phyloP scores from a whole-genome alignment of 1,140 invertebrate genomes.

The Archivesica marissinica region DNA sequence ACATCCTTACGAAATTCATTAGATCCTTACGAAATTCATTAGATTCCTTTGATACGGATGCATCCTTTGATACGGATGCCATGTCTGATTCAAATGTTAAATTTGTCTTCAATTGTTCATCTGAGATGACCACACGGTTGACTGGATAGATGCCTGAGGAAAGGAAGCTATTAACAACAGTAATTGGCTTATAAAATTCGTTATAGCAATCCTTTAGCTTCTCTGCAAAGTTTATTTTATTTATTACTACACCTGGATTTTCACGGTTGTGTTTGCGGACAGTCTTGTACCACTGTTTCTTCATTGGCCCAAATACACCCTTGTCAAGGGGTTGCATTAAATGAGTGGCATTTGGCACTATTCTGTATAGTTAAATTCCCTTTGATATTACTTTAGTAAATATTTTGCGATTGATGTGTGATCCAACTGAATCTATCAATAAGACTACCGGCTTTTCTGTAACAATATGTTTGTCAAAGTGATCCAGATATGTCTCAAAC shows the following conservation, averaged over 20 bases:
- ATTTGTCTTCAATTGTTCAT: slow-evolving; percentile 34
- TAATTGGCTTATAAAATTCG: slow-evolving; percentile 62
- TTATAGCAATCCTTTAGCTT: slow-evolving; percentile 62
- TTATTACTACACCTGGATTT: slow-evolving; percentile 45
- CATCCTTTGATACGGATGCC: background rate
- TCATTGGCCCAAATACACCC: slow-evolving; percentile 60
- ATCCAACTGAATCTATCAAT: slow-evolving; percentile 61
- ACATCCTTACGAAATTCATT: background rate
- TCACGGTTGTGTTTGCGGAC: slow-evolving; percentile 48
- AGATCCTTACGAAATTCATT: too few relatives aligned
- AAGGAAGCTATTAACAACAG: slow-evolving; percentile 59
- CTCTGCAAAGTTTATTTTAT: slow-evolving; percentile 61
- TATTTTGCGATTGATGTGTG: slow-evolving; percentile 41
- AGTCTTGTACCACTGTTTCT: slow-evolving; percentile 50
- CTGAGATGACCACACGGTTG: slow-evolving; percentile 21
- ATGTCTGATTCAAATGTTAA: slow-evolving; percentile 7
- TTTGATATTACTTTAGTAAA: slow-evolving; percentile 30
- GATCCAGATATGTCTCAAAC: slow-evolving; percentile 55
- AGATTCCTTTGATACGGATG: background rate
- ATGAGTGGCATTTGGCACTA: slow-evolving; percentile 64
- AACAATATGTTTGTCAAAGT: slow-evolving; percentile 59
- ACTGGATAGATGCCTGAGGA: slow-evolving; percentile 57
- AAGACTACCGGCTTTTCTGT: slow-evolving; percentile 58
- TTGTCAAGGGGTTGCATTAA: slow-evolving; percentile 65
- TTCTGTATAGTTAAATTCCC: slow-evolving; percentile 57